Percentiles rank a stretch among this genome's conserved stretches.
These are phyloP conservation scores for Saccostrea cuccullata DNA, from an alignment of 1,140 invertebrate genomes.

Conservation along the genomic window DNA sequence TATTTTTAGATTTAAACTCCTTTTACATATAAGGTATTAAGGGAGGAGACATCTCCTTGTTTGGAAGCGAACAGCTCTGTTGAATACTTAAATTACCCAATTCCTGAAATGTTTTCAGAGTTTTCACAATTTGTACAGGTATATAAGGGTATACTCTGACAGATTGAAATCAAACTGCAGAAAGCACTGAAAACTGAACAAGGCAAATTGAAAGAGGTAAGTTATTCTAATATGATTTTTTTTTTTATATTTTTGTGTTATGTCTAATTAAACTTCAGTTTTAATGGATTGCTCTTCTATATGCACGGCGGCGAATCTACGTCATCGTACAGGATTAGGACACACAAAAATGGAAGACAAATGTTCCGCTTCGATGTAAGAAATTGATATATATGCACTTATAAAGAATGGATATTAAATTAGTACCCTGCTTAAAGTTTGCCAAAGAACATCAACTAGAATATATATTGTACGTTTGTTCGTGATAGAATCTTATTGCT, in stretches of 20 bases:
- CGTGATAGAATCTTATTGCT: too few relatives aligned
- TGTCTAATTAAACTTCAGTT: background rate
- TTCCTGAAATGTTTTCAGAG: background rate
- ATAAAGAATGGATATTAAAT: too few relatives aligned
- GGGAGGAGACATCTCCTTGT: background rate
- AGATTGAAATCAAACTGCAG: background rate
- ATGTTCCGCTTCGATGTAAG: too few relatives aligned
- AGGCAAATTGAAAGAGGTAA: background rate
- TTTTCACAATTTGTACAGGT: background rate
- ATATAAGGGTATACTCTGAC: background rate
- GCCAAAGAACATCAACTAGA: too few relatives aligned
- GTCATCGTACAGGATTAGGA: too few relatives aligned
- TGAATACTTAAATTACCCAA: background rate
- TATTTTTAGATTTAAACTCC: slow-evolving; percentile 16
- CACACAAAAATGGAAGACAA: too few relatives aligned
- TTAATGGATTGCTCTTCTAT: background rate
- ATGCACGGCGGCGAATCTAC: too few relatives aligned
- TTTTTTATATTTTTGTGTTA: background rate
- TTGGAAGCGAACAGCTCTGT: background rate
- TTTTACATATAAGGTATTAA: background rate
- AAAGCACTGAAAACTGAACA: background rate
- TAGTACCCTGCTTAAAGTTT: too few relatives aligned
- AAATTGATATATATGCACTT: too few relatives aligned
- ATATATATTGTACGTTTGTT: too few relatives aligned
- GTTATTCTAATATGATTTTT: background rate